Evolutionary conservation across 2,113 vertebrate species (phyloP), one percentile per base, ranked within the genome.

Genomic region (Sebastes schlegelii): DNA sequence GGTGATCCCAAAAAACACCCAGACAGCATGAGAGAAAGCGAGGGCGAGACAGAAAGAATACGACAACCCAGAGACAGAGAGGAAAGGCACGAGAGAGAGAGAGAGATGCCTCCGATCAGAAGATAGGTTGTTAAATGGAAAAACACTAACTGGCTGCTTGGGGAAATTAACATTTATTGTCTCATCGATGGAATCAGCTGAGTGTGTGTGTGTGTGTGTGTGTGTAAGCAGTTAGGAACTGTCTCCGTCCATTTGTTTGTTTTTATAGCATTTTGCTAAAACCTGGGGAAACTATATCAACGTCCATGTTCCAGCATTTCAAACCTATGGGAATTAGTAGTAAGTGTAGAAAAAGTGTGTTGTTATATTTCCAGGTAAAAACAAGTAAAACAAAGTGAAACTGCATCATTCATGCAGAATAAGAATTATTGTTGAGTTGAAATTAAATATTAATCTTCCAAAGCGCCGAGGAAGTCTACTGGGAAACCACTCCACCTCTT

Each of bases 1-100:
- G 86, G 88, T 87, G 80, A 86, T 91, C 70, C 71, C 64, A 66
- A 77, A 64, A 91, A 89, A 88, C 70, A 62, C 40, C 11, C 68
- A 83, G 81, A 86, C 46, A 79, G 76, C 63, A 0, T 54, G 85
- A 57, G 74, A 45, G 17, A 52, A 66, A 61, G 26, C 8, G 16
- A 74, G 62, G 26, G 10, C 5, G 17, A 81, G 58, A 45, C 61
- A 62, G 74, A 79, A 16, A 66, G 42, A 70, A 61, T 45, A 72
- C 6, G 63, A 66, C 76, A 55, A 64, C 12, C 14, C 21, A 61
- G 77, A 83, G 57, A 83, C 17, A 54, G n/a, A 77, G 42, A 73
- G 74, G 55, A 45, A 79, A 74, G 45, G 68, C 52, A 43, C 2
- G 42, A 13, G 75, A 73, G 64, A 67, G 16, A 2, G 42, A 64